Evolutionary conservation across 2,113 vertebrate species (phyloP), one percentile per base, ranked within the genome.

Genomic region (Nesospiza acunhae): DNA sequence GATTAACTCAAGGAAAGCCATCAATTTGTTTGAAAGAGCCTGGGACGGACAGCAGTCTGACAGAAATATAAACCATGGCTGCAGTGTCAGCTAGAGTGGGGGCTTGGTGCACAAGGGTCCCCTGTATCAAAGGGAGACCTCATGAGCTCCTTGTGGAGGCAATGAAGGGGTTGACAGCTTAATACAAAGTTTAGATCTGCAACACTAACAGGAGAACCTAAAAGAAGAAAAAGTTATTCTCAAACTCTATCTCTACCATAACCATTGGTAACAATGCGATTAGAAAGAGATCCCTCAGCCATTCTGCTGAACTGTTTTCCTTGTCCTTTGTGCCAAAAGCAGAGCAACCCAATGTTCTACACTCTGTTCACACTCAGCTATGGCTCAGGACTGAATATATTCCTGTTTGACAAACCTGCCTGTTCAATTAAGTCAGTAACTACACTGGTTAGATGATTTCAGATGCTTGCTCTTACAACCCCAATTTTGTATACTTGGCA

Each of bases 1-100:
- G 37, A 87, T 35, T 56, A 60, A 89, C 1, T 5, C 31, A 82
- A 82, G 44, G 30, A 67, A 73, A 93, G 56, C 16, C 13, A 46
- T 41, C 39, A 47, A 3, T 1, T 1, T 3, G 8, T 63, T 49
- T 63, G 19, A 30, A 75, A 64, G 44, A 77, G 53, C n/a, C 46
- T 9, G 47, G 30, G 52, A 85, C 19, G 47, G 82, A 78, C 87
- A 86, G 44, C 59, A 83, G 42, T 53, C 68, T 42, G 46, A 56
- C 49, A 60, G 0, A 1, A 73, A 64, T 3, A 42, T 1, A 77
- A 64, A 68, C 33, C 63, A 26, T 0, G 6, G 67, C 10, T 73
- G 31, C 49, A 86, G 23, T 2, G 1, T 11, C 73, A 69, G 30
- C 64, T 84, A 56, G 14, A 81, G 44, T 72, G 33, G 13, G 17